Percentiles rank a stretch among this genome's conserved stretches.
phyloP scores from a whole-genome alignment of 53 echinoderm and acorn worm genomes.

The Astropecten irregularis region DNA sequence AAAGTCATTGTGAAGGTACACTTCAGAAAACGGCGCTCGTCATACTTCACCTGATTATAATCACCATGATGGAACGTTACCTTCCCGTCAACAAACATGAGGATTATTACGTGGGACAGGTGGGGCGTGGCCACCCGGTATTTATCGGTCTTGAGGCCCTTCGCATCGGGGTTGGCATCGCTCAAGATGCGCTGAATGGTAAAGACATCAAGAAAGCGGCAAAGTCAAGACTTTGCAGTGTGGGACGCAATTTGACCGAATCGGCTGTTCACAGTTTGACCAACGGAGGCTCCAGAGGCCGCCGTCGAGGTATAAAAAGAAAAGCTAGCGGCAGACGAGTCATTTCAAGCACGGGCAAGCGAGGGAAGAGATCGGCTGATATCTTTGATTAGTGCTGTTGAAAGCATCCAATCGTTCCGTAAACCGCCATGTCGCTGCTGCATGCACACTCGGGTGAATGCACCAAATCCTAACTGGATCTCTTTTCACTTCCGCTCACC shows the following conservation, averaged over 20 bases:
- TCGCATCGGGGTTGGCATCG: not conserved
- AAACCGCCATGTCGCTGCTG: not conserved
- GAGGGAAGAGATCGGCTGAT: conserved; percentile 20
- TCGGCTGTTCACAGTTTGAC: not conserved
- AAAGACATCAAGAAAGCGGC: conserved; percentile 20
- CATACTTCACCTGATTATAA: no score
- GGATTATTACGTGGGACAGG: no score
- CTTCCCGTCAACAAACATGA: no score
- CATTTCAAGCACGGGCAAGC: not conserved
- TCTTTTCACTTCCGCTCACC: not conserved
- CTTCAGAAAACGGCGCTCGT: no score
- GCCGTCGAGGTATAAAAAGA: not conserved
- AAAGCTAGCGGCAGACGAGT: not conserved
- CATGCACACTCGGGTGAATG: conserved; percentile 16
- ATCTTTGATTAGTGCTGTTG: conserved; percentile 13
- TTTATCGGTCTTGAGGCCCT: conserved; percentile 11
- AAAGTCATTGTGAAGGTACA: no score
- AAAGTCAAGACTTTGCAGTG: not conserved
- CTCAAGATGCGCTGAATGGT: conserved; percentile 15
- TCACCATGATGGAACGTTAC: no score
- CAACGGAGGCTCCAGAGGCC: not conserved
- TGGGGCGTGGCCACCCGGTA: no score
- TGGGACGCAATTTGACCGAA: not conserved
- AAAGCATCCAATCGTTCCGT: not conserved
- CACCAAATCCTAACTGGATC: not conserved